Evolutionary conservation across 1,140 invertebrate genomes (phyloP), one percentile per base, ranked within the genome.

Genomic region (Telenomus remus): DNA sequence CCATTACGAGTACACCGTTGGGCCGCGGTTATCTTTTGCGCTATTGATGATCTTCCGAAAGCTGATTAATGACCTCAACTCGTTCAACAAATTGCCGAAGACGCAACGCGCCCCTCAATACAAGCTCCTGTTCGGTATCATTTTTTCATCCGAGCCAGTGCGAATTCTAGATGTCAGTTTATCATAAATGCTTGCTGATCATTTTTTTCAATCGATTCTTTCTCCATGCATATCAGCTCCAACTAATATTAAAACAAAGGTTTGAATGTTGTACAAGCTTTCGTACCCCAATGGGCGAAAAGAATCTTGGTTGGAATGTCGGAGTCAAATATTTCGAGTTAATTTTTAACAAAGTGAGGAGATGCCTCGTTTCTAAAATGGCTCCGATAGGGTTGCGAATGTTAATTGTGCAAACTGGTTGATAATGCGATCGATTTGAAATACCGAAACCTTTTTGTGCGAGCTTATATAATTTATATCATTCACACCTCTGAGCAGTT

Each of bases 21-120:
- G 79, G 75, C 72, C 81, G 73, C 54, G 70, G 80, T 82, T 87
- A 86, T 87, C 85, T 87, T 86, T 85, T 79, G 83, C 84, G 74
- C 86, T 87, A 86, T 87, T 86, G 85, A 87, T 87, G 86, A 86
- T 86, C 81, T 81, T 84, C 81, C 78, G 79, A 81, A 84, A 82
- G 79, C 83, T 81, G 82, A 87, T 87, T 87, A 87, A 87, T 87
- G 85, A 83, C 81, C 81, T 78, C 71, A 79, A 80, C 79, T 80
- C 63, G 53, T 66, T 54, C 80, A 85, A 86, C 84, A 85, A 86
- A 86, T 86, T 85, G 80, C 82, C 73, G 43, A 71, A 69, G 82
- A 83, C 79, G 78, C 65, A 43, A 56, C 55, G 59, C 50, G 37
- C 12, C 55, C 33, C 50, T 39, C 54, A 39, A 53, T 37, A 12